Base-by-base conservation (phyloP, 2,113 vertebrate genomes). In the Microtus richardsoni region DNA sequence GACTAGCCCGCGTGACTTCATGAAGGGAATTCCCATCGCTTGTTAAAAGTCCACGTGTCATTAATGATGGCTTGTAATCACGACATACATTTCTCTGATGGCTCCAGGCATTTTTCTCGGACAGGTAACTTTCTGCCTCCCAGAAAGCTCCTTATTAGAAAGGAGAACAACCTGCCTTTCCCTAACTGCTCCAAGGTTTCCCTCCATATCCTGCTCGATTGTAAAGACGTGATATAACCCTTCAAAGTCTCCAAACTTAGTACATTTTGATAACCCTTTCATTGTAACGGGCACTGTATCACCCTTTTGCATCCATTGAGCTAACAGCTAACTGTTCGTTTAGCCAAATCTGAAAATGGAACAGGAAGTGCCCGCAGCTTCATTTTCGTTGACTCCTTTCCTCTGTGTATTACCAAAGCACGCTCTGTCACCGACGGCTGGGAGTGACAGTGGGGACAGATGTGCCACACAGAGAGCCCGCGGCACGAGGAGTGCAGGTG, bases 21-120 rank as follows among this genome's bases (percentile, higher is more conserved):
- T 39, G 8, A 94, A 88, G 70, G 54, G 33, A 49, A 74, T 91
- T 93, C 91, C n/a, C 52, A 47, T 85, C 58, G 78, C 73, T 60
- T 64, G 79, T 90, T 58, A 96, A 82, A 95, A 84, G 82, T 95
- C 17, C 74, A 54, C 4, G 21, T 83, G 21, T 74, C 68, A 44
- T 89, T 91, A 93, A 44, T 77, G 93, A 91, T 87, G 24, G 79
- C 83, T 78, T 93, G 91, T 90, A 85, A 52, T 62, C 24, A 60
- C 16, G 44, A 49, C 77, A 21, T 49, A 58, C 82, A 85, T 77
- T 82, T 96, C 77, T 84, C 73, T 91, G 41, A 74, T 85, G 68
- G 36, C 54, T 92, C 14, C 54, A 71, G 44, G n/a, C 58, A 58
- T 44, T 91, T 91, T 83, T 85, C 88, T 83, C 49, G 88, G 71